Evolutionary conservation across 2,888 invertebrate species (phyloP), one percentile per base, ranked within the genome.

Genomic region (Marronus borbonicus): DNA sequence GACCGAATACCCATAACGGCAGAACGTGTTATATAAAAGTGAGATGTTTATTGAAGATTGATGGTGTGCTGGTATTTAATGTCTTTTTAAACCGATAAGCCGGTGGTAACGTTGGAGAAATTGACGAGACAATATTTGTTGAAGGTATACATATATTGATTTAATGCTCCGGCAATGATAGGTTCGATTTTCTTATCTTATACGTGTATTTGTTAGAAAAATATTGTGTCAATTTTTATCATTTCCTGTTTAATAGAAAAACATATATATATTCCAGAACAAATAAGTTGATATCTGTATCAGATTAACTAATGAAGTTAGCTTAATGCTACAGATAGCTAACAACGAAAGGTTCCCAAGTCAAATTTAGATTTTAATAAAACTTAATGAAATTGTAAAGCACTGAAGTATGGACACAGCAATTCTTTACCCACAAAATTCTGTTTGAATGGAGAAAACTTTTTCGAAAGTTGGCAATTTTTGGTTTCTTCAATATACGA

Each of bases 61-160:
- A 62, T 62, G 62, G 14, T 31, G 31, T 0, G 62, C n/a, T 58
- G 62, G 20, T 58, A 58, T 20, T 28, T 64, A 64, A 64, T 62
- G 62, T 64, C 36, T 31, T 31, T 64, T 64, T 64, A 64, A 36
- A 28, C 62, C 24, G 62, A 64, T 64, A 64, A 64, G 36, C 31
- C 20, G 55, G 55, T 58, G 36, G 3, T 64, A 64, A 64, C n/a
- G 62, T 64, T 64, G 24, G 10, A 64, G 24, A 36, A 64, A 64
- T 64, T 64, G 3, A 31, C 31, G 36, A 36, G 36, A 28, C 24
- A 64, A 64, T 64, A 64, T 64, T 64, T 64, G 36, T 64, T 64
- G n/a, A 64, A 64, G 36, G 36, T 64, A 5, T 31, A 31, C 5
- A 24, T 58, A 20, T 58, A 3, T 36, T 44, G 44, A 1, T 2